A percentile compares a stretch with the other conserved stretches of the same genome.
phyloP scores from a whole-genome alignment of 2,888 invertebrate species.

The Cyclophora albipunctata region DNA sequence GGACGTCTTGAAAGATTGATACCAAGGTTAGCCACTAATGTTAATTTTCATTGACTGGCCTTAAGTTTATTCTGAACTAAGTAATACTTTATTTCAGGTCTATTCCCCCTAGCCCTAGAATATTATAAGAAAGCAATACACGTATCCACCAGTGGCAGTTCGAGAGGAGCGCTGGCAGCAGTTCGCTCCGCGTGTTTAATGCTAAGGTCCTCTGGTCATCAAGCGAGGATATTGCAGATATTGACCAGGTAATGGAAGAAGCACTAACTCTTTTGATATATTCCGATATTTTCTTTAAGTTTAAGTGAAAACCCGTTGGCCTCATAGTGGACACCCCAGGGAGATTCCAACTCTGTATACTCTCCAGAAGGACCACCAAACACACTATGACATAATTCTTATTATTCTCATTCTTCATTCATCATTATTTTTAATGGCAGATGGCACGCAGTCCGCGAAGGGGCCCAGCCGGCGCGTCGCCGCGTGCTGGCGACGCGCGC shows the following conservation, averaged over 20 bases:
- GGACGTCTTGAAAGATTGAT: no score
- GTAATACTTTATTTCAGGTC: constrained; percentile 31
- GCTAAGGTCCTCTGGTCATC: constrained; percentile 78
- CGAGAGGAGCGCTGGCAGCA: constrained; percentile 72
- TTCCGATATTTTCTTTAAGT: no score
- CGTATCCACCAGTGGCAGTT: constrained; percentile 58
- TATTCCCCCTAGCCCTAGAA: constrained; percentile 45
- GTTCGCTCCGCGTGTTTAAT: constrained; percentile 77
- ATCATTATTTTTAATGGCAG: constrained; percentile 22
- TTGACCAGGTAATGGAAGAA: constrained; percentile 71
- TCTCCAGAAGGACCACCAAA: no score
- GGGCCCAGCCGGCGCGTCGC: constrained; percentile 30
- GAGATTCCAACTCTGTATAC: no score
- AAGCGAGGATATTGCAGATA: constrained; percentile 79
- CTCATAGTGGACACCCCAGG: no score
- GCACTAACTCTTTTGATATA: neutral
- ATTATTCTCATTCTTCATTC: no score
- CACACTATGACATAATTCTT: no score
- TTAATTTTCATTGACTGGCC: no score
- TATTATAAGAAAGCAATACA: constrained; percentile 52
- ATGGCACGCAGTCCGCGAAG: constrained; percentile 51
- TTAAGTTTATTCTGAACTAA: no score
- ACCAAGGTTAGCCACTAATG: no score
- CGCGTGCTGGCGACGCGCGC: constrained; percentile 50
- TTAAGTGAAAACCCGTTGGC: no score